A percentile compares a stretch with the other conserved stretches of the same genome.
Evolutionary conservation across 2,797 vertebrate genomes (phyloP).

Genomic region (Myotis vivesi): DNA sequence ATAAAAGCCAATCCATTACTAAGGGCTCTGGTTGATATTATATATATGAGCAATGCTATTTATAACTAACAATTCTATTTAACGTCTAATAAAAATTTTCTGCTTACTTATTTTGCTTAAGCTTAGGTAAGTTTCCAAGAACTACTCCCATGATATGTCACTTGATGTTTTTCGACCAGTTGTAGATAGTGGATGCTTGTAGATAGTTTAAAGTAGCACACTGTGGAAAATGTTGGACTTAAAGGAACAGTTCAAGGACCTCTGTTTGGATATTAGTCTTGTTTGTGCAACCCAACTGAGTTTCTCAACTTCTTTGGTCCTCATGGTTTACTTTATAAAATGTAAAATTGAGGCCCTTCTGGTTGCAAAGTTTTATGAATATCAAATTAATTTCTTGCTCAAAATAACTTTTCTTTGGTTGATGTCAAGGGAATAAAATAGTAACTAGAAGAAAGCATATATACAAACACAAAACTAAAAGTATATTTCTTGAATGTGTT

Average conservation of each 20-base stretch:
- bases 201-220: background rate
- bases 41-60: background rate
- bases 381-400: conserved; percentile 17
- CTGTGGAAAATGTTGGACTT: background rate
- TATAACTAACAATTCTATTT: background rate
- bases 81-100: background rate
- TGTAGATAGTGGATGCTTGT: background rate
- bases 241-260: background rate
- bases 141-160: background rate
- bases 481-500: background rate
- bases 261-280: background rate
- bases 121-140: background rate
- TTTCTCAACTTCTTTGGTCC: background rate
- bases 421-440: background rate
- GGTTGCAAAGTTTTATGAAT: background rate
- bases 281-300: background rate
- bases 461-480: background rate
- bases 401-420: background rate
- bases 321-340: background rate
- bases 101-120: background rate
- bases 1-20: background rate
- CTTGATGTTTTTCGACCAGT: background rate
- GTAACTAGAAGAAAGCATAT: background rate
- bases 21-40: background rate
- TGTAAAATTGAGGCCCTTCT: background rate